Evolutionary conservation across 2,113 vertebrate species (phyloP), one percentile per base, ranked within the genome.

Genomic region (Mionectes macconnelli): DNA sequence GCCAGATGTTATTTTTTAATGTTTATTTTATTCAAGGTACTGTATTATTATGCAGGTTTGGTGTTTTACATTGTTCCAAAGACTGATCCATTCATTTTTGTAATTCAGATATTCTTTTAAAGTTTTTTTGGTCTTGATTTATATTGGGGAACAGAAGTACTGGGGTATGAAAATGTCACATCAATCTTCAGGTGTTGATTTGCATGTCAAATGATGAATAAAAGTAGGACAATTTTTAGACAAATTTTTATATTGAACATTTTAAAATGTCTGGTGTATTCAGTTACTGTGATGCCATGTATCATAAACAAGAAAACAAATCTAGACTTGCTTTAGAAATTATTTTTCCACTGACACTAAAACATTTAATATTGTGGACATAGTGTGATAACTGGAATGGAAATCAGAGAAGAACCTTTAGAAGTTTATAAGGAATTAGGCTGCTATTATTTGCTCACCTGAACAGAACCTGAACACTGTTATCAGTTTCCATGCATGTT

Each of bases 201-300:
- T 91, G 59, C 22, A 21, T 80, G 84, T 95, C 30, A 75, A 60
- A 88, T 60, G 15, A 56, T 44, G 52, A 82, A 57, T 57, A 73
- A 77, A 74, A 2, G 3, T 52, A 63, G 28, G 50, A 62, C 4
- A 66, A 56, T 11, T 5, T 7, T 0, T 18, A 50, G 21, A 69
- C 6, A 76, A 47, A 84, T 50, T 56, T 89, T 60, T 4, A 20
- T 69, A 20, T 5, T 35, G 5, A 74, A 57, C 73, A 44, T 69
- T 77, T 42, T 6, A 62, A 81, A 67, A 81, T 62, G 16, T 52
- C 45, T 59, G 28, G 1, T 72, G 23, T 59, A 30, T 18, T 52
- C 6, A 4, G 21, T 77, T 68, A 28, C 12, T 74, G 35, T 80
- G 35, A 85, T 27, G 9, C 40, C 12, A 18, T 40, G 28, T 10